phyloP scores from a whole-genome alignment of 2,113 vertebrate species.

The Myrmecobius fasciatus region DNA sequence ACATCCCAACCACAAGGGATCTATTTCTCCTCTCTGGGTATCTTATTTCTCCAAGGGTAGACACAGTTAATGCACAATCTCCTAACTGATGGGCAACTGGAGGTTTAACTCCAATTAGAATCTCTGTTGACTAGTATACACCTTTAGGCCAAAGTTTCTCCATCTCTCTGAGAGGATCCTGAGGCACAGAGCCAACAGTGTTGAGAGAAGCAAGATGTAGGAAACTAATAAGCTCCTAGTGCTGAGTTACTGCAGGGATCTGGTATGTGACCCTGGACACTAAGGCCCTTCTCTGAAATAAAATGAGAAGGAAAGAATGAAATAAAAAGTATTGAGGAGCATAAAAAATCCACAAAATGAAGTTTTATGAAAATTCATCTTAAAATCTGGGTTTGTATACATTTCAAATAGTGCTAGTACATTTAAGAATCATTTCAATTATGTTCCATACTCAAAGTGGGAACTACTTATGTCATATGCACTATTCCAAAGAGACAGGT shows the following conservation, averaged over 20 bases:
- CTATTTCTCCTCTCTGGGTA: background rate
- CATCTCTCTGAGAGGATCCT: background rate
- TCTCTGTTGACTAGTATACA: constrained; percentile 3
- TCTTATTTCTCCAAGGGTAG: constrained; percentile 13
- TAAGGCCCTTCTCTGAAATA: background rate
- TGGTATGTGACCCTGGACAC: background rate
- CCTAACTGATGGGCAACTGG: background rate
- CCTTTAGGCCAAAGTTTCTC: background rate
- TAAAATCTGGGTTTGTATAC: background rate
- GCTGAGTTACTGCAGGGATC: background rate
- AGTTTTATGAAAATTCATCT: constrained; percentile 1
- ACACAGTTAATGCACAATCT: background rate
- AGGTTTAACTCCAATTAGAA: background rate
- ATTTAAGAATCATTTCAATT: background rate
- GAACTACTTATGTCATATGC: background rate
- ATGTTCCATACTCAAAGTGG: background rate
- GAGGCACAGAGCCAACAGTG: background rate
- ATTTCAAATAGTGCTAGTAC: background rate
- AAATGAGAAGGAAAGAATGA: background rate
- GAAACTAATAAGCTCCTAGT: background rate
- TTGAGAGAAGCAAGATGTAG: background rate
- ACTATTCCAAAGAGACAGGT: background rate
- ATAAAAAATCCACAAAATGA: background rate
- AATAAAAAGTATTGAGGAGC: background rate
- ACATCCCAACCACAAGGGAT: background rate